A percentile compares a stretch with the other conserved stretches of the same genome.
These are phyloP conservation scores for Acanthoscelides obtectus DNA, from an alignment of 2,888 invertebrate genomes.

Conservation along the genomic window DNA sequence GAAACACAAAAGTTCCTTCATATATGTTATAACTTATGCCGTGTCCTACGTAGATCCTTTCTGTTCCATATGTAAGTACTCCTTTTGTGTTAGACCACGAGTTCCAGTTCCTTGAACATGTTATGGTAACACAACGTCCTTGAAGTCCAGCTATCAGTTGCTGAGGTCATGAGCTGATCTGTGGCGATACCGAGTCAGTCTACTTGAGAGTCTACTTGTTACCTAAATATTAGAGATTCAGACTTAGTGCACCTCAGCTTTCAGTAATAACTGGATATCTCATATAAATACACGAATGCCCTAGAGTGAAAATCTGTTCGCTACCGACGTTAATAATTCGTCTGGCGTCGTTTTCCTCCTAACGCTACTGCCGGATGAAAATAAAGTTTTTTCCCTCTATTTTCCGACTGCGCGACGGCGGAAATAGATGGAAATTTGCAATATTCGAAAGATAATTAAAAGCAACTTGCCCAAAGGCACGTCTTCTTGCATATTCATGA, in stretches of 20 bases:
- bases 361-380: neutral
- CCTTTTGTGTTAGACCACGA: too few relatives aligned
- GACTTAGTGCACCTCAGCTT: neutral
- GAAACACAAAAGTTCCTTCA: too few relatives aligned
- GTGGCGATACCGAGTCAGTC: too few relatives aligned
- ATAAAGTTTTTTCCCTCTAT: constrained; percentile 8
- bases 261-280: neutral
- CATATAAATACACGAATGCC: neutral
- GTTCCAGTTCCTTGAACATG: too few relatives aligned
- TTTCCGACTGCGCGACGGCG: constrained; percentile 6
- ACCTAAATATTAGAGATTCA: too few relatives aligned
- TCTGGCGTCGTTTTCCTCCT: neutral
- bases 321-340: neutral
- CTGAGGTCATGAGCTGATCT: too few relatives aligned
- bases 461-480: constrained; percentile 30
- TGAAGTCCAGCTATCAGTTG: too few relatives aligned
- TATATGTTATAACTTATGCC: too few relatives aligned
- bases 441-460: constrained; percentile 38
- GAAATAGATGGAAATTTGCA: constrained; percentile 32
- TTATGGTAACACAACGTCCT: too few relatives aligned
- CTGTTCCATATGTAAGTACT: too few relatives aligned
- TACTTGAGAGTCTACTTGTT: too few relatives aligned
- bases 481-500: constrained; percentile 43
- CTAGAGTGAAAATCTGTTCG: neutral
- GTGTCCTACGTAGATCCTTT: too few relatives aligned